phyloP scores from a whole-genome alignment of 2,113 vertebrate genomes.

The Rhabdomys dilectus region DNA sequence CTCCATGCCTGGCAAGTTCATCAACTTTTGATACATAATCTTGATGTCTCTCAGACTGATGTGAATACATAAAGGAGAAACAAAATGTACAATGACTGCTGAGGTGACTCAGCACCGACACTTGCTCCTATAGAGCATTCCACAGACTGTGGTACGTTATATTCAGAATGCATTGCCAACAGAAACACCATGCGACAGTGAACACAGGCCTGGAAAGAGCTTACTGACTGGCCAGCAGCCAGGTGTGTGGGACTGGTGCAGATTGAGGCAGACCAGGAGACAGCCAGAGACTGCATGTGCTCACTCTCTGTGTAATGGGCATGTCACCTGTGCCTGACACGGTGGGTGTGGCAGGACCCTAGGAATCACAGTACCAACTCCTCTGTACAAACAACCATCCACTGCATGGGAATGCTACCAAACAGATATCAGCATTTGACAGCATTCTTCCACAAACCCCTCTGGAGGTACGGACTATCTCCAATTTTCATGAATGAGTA shows the following conservation, averaged over 20 bases:
- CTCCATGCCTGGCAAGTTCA: neutral
- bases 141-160: neutral
- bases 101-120: neutral
- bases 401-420: neutral
- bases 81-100: neutral
- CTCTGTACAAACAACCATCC: neutral
- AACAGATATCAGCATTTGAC: neutral
- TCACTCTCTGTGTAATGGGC: neutral
- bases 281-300: too few relatives aligned
- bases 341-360: neutral
- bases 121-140: neutral
- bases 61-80: neutral
- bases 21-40: neutral
- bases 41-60: neutral
- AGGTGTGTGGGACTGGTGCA: neutral
- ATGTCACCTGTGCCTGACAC: neutral
- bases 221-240: neutral
- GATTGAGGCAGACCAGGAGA: neutral
- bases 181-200: neutral
- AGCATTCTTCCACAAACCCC: neutral
- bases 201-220: neutral
- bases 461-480: neutral
- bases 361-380: too few relatives aligned
- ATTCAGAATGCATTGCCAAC: neutral
- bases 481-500: neutral